These are phyloP conservation scores for Clunio marinus DNA, from an alignment of 2,888 invertebrate species.

Conservation along the genomic window DNA sequence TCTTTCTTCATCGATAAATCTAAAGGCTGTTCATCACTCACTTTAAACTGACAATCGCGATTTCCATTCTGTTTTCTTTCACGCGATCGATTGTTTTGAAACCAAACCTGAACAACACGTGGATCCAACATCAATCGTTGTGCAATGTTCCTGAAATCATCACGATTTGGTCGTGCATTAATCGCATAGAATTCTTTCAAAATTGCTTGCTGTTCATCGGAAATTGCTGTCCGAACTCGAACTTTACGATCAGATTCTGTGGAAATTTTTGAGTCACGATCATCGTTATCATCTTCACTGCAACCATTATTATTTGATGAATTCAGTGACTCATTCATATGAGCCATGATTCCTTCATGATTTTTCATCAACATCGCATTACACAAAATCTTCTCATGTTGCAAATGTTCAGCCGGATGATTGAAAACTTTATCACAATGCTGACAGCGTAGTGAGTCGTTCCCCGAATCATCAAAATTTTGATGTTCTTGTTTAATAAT, in stretches of 20 bases:
- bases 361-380: conserved; percentile 55
- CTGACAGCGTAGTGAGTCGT: conserved; percentile 53
- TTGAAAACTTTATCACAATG: conserved; percentile 59
- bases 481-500: conserved; percentile 13
- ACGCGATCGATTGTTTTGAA: conserved; percentile 89
- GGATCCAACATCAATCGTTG: conserved; percentile 69
- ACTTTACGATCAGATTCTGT: conserved; percentile 72
- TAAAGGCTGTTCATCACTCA: conserved; percentile 69
- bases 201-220: conserved; percentile 86
- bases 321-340: conserved; percentile 62
- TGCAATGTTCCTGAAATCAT: conserved; percentile 87
- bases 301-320: conserved; percentile 55
- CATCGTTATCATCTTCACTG: conserved; percentile 54
- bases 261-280: conserved; percentile 55
- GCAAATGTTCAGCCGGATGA: conserved; percentile 59
- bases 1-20: conserved; percentile 85
- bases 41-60: conserved; percentile 45
- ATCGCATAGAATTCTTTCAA: conserved; percentile 83
- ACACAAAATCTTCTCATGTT: conserved; percentile 67
- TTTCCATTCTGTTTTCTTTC: conserved; percentile 65
- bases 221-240: conserved; percentile 87
- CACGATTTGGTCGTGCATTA: conserved; percentile 90
- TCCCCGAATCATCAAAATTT: conserved; percentile 47
- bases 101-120: conserved; percentile 90
- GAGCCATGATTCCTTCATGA: conserved; percentile 65